Evolutionary conservation across 2,113 vertebrate genomes (phyloP).

Genomic region (Acanthochromis polyacanthus): DNA sequence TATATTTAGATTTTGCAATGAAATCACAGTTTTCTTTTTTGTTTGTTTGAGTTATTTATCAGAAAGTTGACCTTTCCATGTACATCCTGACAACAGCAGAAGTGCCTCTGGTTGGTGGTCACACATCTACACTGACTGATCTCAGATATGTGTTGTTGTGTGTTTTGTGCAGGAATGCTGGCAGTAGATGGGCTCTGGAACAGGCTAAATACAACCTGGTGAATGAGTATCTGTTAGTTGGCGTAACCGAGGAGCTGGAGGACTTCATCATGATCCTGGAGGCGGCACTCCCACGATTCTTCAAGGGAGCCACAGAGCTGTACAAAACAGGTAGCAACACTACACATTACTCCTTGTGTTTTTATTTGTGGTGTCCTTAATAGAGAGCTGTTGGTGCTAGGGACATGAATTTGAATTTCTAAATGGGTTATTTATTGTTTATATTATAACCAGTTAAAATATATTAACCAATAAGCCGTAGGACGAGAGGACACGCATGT

Average conservation of each 20-base stretch:
- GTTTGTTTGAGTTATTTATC: too few relatives aligned
- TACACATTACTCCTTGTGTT: background rate
- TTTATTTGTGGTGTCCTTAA: background rate
- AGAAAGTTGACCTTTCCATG: too few relatives aligned
- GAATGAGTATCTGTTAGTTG: slow-evolving; percentile 96
- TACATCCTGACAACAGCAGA: too few relatives aligned
- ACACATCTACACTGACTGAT: too few relatives aligned
- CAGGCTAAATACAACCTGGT: slow-evolving; percentile 98
- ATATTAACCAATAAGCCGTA: too few relatives aligned
- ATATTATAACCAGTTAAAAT: too few relatives aligned
- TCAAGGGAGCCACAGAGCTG: slow-evolving; percentile 95
- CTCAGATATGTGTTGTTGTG: background rate
- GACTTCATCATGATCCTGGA: slow-evolving; percentile 99
- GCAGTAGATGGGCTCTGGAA: slow-evolving; percentile 97
- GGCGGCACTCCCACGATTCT: slow-evolving; percentile 94
- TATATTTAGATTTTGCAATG: too few relatives aligned
- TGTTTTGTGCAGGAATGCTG: slow-evolving; percentile 91
- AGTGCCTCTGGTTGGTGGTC: too few relatives aligned
- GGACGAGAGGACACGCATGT: too few relatives aligned
- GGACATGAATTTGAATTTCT: too few relatives aligned
- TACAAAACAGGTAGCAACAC: slow-evolving; percentile 91
- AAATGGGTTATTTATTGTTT: too few relatives aligned
- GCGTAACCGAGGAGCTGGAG: slow-evolving; percentile 98
- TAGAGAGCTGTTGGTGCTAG: background rate
- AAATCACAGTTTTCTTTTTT: too few relatives aligned